Evolutionary conservation across 2,113 vertebrate species (phyloP).

Genomic region (Tichodroma muraria): DNA sequence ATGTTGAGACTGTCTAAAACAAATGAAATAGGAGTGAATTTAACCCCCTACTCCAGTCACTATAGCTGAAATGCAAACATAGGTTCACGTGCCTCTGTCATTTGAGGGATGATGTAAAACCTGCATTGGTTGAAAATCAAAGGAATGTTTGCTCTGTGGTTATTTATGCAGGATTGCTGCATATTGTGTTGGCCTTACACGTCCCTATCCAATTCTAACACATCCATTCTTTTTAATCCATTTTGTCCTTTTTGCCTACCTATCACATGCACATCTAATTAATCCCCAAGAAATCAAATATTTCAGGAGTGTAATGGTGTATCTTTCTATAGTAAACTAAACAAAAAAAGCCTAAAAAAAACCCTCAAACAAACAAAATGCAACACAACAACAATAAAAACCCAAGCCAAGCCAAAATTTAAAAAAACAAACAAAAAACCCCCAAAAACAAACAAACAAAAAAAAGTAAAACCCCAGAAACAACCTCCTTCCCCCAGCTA

Average conservation of each 20-base stretch:
- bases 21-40: neutral
- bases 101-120: neutral
- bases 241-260: neutral
- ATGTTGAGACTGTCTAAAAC: neutral
- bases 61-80: neutral
- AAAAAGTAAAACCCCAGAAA: neutral
- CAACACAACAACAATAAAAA: no score
- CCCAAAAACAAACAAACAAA: no score
- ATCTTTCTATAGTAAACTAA: neutral
- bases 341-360: no score
- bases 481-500: accelerated
- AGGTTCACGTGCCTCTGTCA: neutral
- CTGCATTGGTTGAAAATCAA: neutral
- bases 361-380: neutral
- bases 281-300: neutral
- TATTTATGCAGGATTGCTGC: neutral
- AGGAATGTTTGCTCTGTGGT: neutral
- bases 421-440: accelerated
- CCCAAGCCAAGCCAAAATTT: neutral
- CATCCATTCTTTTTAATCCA: accelerated
- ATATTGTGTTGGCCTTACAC: neutral
- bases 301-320: neutral
- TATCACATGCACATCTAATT: neutral
- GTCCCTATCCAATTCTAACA: neutral
- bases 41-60: neutral